Base-by-base conservation (phyloP, 2,888 invertebrate genomes). In the Falcaria lacertinaria region DNA sequence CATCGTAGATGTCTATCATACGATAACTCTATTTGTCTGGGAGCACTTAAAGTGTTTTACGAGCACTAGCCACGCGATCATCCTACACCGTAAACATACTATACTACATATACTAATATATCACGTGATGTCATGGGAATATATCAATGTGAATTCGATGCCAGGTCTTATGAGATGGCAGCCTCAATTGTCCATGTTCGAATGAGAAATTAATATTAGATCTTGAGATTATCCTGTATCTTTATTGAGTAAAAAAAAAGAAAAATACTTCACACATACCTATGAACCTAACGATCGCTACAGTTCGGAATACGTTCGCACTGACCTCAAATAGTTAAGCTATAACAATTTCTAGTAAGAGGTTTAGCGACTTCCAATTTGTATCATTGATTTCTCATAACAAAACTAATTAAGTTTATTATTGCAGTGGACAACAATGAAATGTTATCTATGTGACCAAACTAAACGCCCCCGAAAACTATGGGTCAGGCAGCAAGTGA, bases 401-500 rank as follows among this genome's bases (percentile, higher is more conserved):
- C 7, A 25, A 25, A 11, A 28, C 11, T 28, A 28, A 28, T 22
- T 22, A 22, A 22, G 22, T 22, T 22, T 22, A 22, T 6, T 22
- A 22, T 22, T 7, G 7, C 22, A 22, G 6, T 22, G 22, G 22
- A 7, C 22, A n/a, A 22, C 7, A 22, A 22, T 28, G 28, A 28
- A 28, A 11, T 28, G 28, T 28, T 28, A 28, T 11, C 52, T 59
- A 55, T 53, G 55, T 61, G 53, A 59, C 51, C 47, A 44, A 52
- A 54, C 57, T 54, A 52, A 50, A 47, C 41, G 52, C 51, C 53
- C 49, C 52, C 56, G 45, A 54, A 59, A 57, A 48, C 55, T 48
- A 52, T 51, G 60, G 48, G 52, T 59, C 58, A 54, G 49, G 52
- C 44, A 44, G 50, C 54, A 55, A 46, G 58, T 54, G 51, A 54